These are phyloP conservation scores for Spicauda simplicius DNA, from an alignment of 2,888 invertebrate species.

Conservation along the genomic window DNA sequence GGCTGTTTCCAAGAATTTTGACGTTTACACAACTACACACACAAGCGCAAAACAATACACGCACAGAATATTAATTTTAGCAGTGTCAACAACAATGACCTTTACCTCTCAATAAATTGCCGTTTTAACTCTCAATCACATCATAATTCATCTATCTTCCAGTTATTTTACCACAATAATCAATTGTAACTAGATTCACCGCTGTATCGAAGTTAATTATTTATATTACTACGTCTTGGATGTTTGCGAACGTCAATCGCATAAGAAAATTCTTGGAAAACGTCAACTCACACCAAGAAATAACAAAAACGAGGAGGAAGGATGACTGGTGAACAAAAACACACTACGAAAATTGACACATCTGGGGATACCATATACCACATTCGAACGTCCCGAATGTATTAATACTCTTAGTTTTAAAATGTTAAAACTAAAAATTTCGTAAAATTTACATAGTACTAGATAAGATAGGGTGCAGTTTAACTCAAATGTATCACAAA, in stretches of 20 bases:
- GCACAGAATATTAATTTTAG: conserved; percentile 65
- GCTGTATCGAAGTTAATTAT: conserved; percentile 4
- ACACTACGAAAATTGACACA: conserved; percentile 4
- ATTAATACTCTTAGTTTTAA: too few relatives aligned
- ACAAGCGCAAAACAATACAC: conserved; percentile 55
- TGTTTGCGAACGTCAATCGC: conserved; percentile 29
- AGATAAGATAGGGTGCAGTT: too few relatives aligned
- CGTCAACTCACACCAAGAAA: conserved; percentile 25
- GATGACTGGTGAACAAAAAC: neutral
- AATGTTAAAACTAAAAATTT: too few relatives aligned
- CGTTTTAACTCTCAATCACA: conserved; percentile 30
- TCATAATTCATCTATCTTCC: conserved; percentile 6
- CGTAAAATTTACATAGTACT: too few relatives aligned
- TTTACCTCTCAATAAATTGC: conserved; percentile 43
- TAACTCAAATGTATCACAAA: too few relatives aligned
- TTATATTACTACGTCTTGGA: conserved; percentile 2
- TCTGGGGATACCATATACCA: neutral
- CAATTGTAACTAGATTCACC: conserved; percentile 34
- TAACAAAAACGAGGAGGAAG: neutral
- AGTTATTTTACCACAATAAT: conserved; percentile 23
- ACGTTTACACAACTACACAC: conserved; percentile 62
- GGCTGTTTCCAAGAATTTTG: conserved; percentile 74
- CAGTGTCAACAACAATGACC: conserved; percentile 64
- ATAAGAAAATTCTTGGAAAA: conserved; percentile 33
- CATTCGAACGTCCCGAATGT: neutral